These are phyloP conservation scores for Drosophila flavopinicola DNA, from an alignment of 2,888 invertebrate species.

Conservation along the genomic window DNA sequence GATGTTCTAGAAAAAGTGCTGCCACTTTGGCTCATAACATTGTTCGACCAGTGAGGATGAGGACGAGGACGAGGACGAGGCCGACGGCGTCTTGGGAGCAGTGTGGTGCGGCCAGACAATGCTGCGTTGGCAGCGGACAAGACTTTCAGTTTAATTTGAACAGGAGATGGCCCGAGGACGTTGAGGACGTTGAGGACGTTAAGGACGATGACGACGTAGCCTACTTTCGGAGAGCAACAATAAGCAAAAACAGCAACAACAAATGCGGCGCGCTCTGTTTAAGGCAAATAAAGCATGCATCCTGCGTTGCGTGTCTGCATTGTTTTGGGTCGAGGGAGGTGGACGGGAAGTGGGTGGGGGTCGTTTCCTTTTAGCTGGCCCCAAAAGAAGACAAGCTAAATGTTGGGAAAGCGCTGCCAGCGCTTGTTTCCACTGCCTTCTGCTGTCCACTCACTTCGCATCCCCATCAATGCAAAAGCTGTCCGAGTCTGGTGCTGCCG, in stretches of 20 bases:
- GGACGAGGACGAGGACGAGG: constrained; percentile 14
- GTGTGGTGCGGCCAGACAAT: constrained; percentile 45
- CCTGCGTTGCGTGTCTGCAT: constrained; percentile 59
- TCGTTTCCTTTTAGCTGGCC: constrained; percentile 15
- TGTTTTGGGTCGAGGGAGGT: constrained; percentile 37
- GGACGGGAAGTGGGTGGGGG: background rate
- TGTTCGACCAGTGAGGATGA: constrained; percentile 40
- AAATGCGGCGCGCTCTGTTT: constrained; percentile 48
- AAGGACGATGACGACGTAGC: constrained; percentile 50
- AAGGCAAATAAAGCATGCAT: constrained; percentile 71
- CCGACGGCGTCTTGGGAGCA: constrained; percentile 36
- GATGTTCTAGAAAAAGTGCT: constrained; percentile 65
- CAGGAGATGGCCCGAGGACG: constrained; percentile 60
- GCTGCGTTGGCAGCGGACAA: constrained; percentile 55
- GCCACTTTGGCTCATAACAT: constrained; percentile 72
- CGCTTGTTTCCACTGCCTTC: constrained; percentile 28
- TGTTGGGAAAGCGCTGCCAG: constrained; percentile 40
- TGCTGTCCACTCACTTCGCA: constrained; percentile 22
- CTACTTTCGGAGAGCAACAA: constrained; percentile 39
- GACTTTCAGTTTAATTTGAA: constrained; percentile 77
- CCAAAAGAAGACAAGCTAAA: constrained; percentile 38
- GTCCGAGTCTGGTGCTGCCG: constrained; percentile 29
- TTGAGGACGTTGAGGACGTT: constrained; percentile 26
- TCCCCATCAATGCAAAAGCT: constrained; percentile 14
- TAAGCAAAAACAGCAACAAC: constrained; percentile 18